Conservation (phyloP, 2,888 invertebrate species). For the Antitype chi region DNA sequence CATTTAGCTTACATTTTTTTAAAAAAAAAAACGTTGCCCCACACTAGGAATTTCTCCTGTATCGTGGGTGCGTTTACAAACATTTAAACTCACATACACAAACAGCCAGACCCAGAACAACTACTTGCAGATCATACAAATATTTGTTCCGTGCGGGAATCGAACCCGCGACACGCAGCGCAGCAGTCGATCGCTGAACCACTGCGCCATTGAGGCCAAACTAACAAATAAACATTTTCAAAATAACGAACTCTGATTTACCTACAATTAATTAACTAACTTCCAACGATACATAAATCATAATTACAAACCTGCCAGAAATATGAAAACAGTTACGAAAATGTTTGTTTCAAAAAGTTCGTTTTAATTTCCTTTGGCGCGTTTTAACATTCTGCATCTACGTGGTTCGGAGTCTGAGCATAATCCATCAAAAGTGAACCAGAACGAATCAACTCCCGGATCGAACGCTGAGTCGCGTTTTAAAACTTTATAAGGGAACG, state of each 20-base stretch:
- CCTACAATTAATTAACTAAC: conserved; percentile 48
- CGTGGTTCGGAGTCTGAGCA: conserved; percentile 25
- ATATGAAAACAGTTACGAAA: conserved; percentile 40
- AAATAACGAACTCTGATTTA: conserved; percentile 27
- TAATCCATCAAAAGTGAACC: conserved; percentile 63
- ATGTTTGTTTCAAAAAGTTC: conserved; percentile 55
- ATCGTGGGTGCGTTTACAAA: too few species aligned
- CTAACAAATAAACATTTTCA: conserved; percentile 18
- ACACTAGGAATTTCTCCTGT: too few species aligned
- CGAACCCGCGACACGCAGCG: too few species aligned
- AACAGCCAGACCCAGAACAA: too few species aligned
- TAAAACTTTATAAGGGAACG: conserved; percentile 50
- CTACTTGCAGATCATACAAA: too few species aligned
- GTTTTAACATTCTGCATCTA: conserved; percentile 53
- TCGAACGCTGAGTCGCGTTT: conserved; percentile 62
- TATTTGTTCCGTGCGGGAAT: too few species aligned
- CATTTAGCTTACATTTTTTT: background rate
- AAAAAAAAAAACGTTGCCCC: too few species aligned
- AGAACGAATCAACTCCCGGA: conserved; percentile 40
- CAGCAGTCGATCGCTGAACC: too few species aligned
- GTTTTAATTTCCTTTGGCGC: conserved; percentile 52
- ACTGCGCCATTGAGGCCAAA: conserved; percentile 13
- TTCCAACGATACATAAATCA: conserved; percentile 41
- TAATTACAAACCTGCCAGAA: conserved; percentile 50
- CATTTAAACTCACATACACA: too few species aligned